Conservation (phyloP, 2,113 vertebrate species). For the Gallinago jamesoni region DNA sequence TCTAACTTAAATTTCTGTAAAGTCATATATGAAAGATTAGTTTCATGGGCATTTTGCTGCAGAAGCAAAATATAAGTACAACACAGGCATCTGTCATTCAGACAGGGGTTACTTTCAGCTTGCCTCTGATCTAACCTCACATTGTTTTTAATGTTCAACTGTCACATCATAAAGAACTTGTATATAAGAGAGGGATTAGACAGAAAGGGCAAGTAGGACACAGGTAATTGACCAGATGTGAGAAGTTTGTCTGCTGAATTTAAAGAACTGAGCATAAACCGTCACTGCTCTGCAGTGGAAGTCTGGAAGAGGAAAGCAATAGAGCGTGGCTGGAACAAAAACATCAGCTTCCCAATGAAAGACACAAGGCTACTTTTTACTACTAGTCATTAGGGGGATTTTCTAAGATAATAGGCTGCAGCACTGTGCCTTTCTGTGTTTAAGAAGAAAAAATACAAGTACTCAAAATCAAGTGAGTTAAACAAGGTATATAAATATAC, state of each 20-base stretch:
- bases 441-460: not conserved
- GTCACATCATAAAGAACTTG: slow-evolving; percentile 51
- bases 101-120: slow-evolving; percentile 56
- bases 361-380: not conserved
- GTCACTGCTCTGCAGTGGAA: not conserved
- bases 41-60: not conserved
- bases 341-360: not conserved
- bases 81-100: slow-evolving; percentile 47
- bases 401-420: not conserved
- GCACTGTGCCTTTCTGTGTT: not conserved
- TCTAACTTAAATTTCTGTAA: not conserved
- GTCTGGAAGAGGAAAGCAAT: not conserved
- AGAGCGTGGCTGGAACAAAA: not conserved
- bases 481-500: not conserved
- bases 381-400: not conserved
- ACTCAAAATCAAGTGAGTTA: not conserved
- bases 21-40: not conserved
- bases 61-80: slow-evolving; percentile 25
- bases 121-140: slow-evolving; percentile 46
- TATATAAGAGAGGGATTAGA: slow-evolving; percentile 39
- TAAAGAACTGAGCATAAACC: slow-evolving; percentile 13
- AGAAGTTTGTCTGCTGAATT: slow-evolving; percentile 35
- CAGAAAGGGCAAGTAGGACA: slow-evolving; percentile 58
- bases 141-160: slow-evolving; percentile 63
- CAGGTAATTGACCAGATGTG: slow-evolving; percentile 55